These are phyloP conservation scores for Ophion ellenae DNA, from an alignment of 2,888 invertebrate genomes.

Conservation along the genomic window DNA sequence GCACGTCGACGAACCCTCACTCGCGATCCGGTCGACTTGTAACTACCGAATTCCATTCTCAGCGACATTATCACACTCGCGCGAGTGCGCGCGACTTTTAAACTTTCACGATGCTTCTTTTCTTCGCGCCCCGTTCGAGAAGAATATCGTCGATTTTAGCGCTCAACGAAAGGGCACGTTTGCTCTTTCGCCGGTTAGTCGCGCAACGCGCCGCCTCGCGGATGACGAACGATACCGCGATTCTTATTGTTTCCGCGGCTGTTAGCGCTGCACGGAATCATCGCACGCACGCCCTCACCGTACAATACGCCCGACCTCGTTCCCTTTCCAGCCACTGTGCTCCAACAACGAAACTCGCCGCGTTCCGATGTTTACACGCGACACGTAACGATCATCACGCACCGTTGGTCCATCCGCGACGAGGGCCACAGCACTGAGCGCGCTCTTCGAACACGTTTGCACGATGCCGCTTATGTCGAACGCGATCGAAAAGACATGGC, in stretches of 20 bases:
- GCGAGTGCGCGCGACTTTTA: not conserved
- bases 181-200: constrained; percentile 4
- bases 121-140: not conserved
- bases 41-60: constrained; percentile 80
- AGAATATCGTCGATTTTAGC: not conserved
- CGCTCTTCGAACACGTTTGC: not conserved
- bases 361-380: constrained; percentile 46
- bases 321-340: constrained; percentile 43
- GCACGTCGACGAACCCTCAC: constrained; percentile 80
- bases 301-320: constrained; percentile 54
- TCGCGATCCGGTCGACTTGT: constrained; percentile 79
- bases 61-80: constrained; percentile 62
- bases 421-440: constrained; percentile 25
- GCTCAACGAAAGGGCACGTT: not conserved
- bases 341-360: constrained; percentile 21
- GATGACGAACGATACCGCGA: constrained; percentile 24
- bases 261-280: constrained; percentile 39
- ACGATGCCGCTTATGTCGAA: not conserved
- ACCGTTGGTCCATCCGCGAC: not conserved
- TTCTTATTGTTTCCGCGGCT: constrained; percentile 35
- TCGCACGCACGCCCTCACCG: constrained; percentile 34
- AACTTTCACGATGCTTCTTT: not conserved
- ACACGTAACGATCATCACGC: constrained; percentile 13
- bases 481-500: constrained; percentile 1
- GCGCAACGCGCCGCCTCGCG: constrained; percentile 3